Conservation (phyloP, 2,113 vertebrate species). For the Muntiacus reevesi region DNA sequence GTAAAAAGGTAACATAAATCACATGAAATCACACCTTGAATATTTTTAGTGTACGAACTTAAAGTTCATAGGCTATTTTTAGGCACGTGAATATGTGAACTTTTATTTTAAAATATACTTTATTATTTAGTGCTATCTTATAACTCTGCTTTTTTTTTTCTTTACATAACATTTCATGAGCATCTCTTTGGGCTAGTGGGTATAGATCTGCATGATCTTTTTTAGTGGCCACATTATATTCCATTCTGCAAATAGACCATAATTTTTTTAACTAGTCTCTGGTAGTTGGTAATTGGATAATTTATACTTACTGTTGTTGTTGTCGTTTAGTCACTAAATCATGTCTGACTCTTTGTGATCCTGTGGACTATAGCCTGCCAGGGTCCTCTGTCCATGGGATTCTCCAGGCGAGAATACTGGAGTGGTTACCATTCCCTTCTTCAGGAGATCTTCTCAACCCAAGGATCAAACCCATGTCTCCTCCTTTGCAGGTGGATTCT, state of each 20-base stretch:
- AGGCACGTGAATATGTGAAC: no score
- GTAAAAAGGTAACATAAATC: not conserved
- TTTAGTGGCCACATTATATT: not conserved
- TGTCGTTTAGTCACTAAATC: not conserved
- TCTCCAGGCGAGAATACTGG: not conserved
- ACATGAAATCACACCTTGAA: not conserved
- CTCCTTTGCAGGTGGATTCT: not conserved
- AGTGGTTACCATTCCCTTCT: not conserved
- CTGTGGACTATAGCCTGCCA: not conserved
- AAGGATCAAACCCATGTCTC: not conserved
- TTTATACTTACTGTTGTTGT: not conserved
- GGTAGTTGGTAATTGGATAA: not conserved
- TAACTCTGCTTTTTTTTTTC: not conserved
- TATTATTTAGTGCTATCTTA: not conserved
- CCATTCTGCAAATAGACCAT: fast-evolving
- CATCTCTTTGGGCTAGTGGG: not conserved
- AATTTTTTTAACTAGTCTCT: not conserved
- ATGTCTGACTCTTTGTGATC: not conserved
- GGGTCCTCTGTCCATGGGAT: not conserved
- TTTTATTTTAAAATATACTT: not conserved
- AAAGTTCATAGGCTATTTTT: not conserved
- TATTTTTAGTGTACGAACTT: not conserved
- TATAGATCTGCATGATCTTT: not conserved
- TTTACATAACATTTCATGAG: not conserved
- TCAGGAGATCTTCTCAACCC: not conserved